Evolutionary conservation across 1,140 invertebrate species (phyloP).

Genomic region (Lasioglossum baleicum): DNA sequence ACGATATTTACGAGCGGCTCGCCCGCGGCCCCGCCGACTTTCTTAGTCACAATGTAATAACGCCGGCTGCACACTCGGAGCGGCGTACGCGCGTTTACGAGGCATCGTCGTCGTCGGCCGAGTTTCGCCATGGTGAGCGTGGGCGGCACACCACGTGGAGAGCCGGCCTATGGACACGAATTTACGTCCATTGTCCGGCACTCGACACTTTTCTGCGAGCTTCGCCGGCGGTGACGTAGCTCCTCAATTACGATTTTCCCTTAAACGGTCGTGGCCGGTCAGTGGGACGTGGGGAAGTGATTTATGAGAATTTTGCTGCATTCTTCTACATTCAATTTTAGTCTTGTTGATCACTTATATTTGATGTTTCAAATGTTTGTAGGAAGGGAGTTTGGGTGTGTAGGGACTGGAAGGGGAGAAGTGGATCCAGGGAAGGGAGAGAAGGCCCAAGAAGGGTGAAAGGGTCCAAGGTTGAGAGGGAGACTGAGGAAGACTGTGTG

Average conservation of each 20-base stretch:
- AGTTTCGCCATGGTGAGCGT: constrained; percentile 58
- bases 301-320: background rate
- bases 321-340: too few relatives aligned
- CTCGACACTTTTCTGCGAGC: constrained; percentile 59
- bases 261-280: background rate
- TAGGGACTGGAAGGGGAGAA: too few relatives aligned
- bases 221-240: constrained; percentile 27
- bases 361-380: too few relatives aligned
- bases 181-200: constrained; percentile 65
- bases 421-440: too few relatives aligned
- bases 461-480: too few relatives aligned
- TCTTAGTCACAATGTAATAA: constrained; percentile 63
- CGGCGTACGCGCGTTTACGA: constrained; percentile 55
- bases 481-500: too few relatives aligned
- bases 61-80: constrained; percentile 14
- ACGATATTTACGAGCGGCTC: constrained; percentile 61
- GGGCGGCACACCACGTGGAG: constrained; percentile 60
- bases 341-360: too few relatives aligned
- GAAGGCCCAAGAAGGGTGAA: too few relatives aligned
- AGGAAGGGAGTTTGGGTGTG: too few relatives aligned
- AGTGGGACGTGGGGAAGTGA: background rate
- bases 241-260: constrained; percentile 13
- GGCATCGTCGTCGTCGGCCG: constrained; percentile 50
- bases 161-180: constrained; percentile 51
- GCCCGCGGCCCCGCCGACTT: constrained; percentile 40